These are phyloP conservation scores for Helogale parvula DNA, from an alignment of 2,113 vertebrate genomes.

Conservation along the genomic window DNA sequence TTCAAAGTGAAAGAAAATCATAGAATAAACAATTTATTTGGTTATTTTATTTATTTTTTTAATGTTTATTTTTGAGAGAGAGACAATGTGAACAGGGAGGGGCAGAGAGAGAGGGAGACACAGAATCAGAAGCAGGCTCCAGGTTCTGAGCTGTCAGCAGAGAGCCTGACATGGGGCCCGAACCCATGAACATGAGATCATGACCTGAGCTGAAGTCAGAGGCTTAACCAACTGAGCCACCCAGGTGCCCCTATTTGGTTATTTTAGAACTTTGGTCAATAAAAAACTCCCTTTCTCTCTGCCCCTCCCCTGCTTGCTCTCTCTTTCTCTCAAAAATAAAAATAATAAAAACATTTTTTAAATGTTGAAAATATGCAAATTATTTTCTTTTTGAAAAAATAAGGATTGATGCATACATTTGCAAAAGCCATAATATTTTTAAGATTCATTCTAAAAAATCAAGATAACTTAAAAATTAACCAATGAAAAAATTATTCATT, in stretches of 20 bases:
- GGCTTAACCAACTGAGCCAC: too few relatives aligned
- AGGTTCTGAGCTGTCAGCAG: too few relatives aligned
- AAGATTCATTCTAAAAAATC: not conserved
- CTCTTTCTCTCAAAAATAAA: too few relatives aligned
- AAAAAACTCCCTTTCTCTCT: not conserved
- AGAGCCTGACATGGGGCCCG: too few relatives aligned
- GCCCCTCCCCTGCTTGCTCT: too few relatives aligned
- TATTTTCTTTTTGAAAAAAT: not conserved
- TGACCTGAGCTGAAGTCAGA: too few relatives aligned
- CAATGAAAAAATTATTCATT: constrained; percentile 40
- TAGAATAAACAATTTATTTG: not conserved
- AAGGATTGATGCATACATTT: not conserved
- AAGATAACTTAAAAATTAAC: not conserved
- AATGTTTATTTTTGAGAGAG: too few relatives aligned
- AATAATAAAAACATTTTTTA: too few relatives aligned
- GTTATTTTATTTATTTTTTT: not conserved
- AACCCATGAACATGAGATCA: too few relatives aligned
- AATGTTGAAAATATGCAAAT: not conserved
- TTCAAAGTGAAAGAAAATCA: constrained; percentile 19
- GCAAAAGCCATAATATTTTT: not conserved
- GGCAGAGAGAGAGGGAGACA: too few relatives aligned
- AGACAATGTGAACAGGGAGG: too few relatives aligned
- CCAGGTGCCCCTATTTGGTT: not conserved
- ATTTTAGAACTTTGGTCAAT: constrained; percentile 4
- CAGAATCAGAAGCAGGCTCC: too few relatives aligned